These are phyloP conservation scores for Montipora sp. DNA, from an alignment of 64 coral and sea anemone genomes.

Conservation along the genomic window DNA sequence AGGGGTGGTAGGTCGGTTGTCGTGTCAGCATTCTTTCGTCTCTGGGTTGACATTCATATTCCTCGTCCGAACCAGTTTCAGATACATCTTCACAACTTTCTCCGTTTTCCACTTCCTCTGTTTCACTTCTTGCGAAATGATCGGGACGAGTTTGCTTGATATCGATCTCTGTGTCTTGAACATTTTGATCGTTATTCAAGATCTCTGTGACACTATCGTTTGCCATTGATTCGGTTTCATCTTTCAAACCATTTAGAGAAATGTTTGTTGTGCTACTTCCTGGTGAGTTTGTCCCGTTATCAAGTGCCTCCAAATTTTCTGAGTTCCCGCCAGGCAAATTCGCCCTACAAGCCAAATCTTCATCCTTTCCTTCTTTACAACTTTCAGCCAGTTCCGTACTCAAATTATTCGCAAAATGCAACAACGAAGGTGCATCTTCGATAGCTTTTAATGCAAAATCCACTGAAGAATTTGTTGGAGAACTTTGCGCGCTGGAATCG, in stretches of 20 bases:
- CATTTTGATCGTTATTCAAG: background rate
- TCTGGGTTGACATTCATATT: background rate
- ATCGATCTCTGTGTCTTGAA: background rate
- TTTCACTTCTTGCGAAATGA: background rate
- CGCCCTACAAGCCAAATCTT: background rate
- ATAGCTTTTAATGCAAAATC: background rate
- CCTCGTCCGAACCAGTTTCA: conserved; percentile 40
- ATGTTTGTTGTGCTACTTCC: too few species aligned
- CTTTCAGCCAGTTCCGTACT: background rate
- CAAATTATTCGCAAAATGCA: background rate
- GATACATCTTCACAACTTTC: background rate
- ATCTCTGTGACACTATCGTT: background rate
- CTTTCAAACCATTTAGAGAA: too few species aligned
- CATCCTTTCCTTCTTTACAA: background rate
- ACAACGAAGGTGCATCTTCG: background rate
- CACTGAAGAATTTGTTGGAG: background rate
- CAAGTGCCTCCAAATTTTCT: background rate
- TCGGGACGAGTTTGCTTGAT: background rate
- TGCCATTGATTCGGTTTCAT: background rate
- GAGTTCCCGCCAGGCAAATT: background rate
- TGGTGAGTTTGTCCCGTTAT: background rate
- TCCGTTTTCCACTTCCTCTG: background rate
- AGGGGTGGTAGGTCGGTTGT: conserved; percentile 25
- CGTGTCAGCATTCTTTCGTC: background rate
- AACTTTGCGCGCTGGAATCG: background rate